Evolutionary conservation across 2,113 vertebrate genomes (phyloP), one percentile per base, ranked within the genome.

Genomic region (Diadophis punctatus): DNA sequence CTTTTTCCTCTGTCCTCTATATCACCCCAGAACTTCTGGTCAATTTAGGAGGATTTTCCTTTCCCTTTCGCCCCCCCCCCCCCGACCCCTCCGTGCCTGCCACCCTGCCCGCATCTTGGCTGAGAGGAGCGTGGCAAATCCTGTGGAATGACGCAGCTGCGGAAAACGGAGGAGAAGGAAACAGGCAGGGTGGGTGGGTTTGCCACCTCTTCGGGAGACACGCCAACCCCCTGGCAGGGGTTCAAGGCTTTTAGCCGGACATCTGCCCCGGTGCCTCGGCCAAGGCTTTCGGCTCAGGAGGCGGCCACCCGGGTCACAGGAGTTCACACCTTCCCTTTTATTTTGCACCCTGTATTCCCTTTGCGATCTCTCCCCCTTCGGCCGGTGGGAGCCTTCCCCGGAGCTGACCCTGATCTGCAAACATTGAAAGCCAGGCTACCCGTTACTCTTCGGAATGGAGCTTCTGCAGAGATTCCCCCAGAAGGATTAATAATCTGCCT

Each of bases 61-160:
- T 25, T 7, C 18, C 4, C 3, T 27, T 9, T 3, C 58, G 0
- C 14, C 0, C 39, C 23, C 16, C 52, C 1, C 23, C 25, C 27
- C 60, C 10, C 30, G 0, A 0, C 9, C 30, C 2, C 16, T 0
- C 14, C 2, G 18, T 49, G 49, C 6, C 48, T 49, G 63, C 48
- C 87, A 22, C 87, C 46, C 58, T n/a, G 88, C 27, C 86, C 9
- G 22, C 9, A 1, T 34, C 86, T 87, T 52, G 86, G 86, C 86
- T 8, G 8, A 52, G 22, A 49, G 85, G 85, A 86, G 85, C 22
- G 39, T 25, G 14, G 85, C 85, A 46, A 48, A 48, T 86, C 63
- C 12, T 34, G 14, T 34, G n/a, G 63, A 74, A 74, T 74, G 63
- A 34, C 63, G 63, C 63, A 74, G 63, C 63, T 74, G 63, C 30